Base-by-base conservation (phyloP, 2,113 vertebrate genomes). In the Scartelaos histophorus region DNA sequence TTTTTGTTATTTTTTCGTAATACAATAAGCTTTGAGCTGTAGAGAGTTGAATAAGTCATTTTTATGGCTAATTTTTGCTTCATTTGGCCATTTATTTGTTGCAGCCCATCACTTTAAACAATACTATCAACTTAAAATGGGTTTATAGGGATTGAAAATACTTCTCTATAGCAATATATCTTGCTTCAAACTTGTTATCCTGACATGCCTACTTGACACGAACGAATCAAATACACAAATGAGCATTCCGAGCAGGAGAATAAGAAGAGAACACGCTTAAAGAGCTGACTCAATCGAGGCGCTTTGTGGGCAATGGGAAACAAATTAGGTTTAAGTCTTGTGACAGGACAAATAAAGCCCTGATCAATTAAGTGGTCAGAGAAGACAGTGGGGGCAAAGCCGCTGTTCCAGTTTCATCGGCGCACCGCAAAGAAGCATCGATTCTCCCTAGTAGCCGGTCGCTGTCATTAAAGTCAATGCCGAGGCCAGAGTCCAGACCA, bases 321-420 rank as follows among this genome's bases (percentile, higher is more conserved):
- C 90, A 90, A 88, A 90, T 91, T 82, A 88, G 88, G 83, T 83
- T 86, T 76, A 90, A 83, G 84, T 88, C 81, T 82, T 82, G 76
- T 85, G 88, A 89, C 90, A 87, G 80, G 86, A 90, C 84, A 88
- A 89, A 90, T 89, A 88, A 90, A 90, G 81, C 81, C 85, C 56
- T 79, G 89, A 90, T 91, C 88, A 90, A 90, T 90, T 90, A 87
- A 87, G 89, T 79, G 86, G 87, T 87, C 75, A 72, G 83, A 85
- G 73, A 79, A 81, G 85, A 77, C 77, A 24, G 70, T 57, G 13
- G 79, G 56, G 78, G 65, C 75, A 70, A 75, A 58, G 83, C 70
- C 22, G 74, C 83, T 82, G 84, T 87, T 88, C 79, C 82, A 75
- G 81, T 88, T 89, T 85, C 82, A 84, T 79, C 87, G 82, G 80